Base-by-base conservation (phyloP, 2,113 vertebrate species). In the Taurulus bubalis region DNA sequence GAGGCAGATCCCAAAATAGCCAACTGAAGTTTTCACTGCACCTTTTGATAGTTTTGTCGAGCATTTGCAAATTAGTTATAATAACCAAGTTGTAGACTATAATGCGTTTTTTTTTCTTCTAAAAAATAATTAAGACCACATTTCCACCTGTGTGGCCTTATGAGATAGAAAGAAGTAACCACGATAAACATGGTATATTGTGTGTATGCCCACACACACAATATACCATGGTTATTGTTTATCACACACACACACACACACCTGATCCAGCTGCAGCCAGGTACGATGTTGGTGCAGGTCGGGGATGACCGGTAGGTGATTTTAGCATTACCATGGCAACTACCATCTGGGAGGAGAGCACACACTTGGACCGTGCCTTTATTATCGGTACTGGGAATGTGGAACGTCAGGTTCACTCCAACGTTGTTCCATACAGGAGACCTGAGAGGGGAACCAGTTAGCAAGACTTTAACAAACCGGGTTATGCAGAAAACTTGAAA, bases 181-280 rank as follows among this genome's bases (percentile, higher is more conserved):
- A 14, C 8, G 40, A 42, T 42, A 42, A 42, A 42, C 40, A 42
- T 42, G 40, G 2, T 14, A 3, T 42, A 42, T 42, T 55, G n/a
- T 55, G 18, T 56, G 30, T 32, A 4, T 32, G n/a, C 4, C 4
- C 15, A 16, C 15, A 11, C 42, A 16, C 42, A 11, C 42, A 32
- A 32, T 32, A 32, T 32, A 32, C 2, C 30, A 32, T 32, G 30
- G 30, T 32, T 32, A 32, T 32, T 32, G 30, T 32, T 32, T 32
- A 32, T 32, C 30, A 32, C 22, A 18, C 51, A 51, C n/a, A 55
- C 51, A 55, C 51, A 55, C 45, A 47, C 45, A 47, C 45, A 47
- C 92, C 92, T 93, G 68, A 51, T 26, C 92, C 92, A 93, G 42
- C 65, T 60, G 73, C 67, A 86, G 45, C 3, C 79, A 1, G 91